Percentiles rank a stretch among this genome's conserved stretches.
These are phyloP conservation scores for Hemicentrotus pulcherrimus DNA, from an alignment of 35 echinoderm and acorn worm species.

Conservation along the genomic window DNA sequence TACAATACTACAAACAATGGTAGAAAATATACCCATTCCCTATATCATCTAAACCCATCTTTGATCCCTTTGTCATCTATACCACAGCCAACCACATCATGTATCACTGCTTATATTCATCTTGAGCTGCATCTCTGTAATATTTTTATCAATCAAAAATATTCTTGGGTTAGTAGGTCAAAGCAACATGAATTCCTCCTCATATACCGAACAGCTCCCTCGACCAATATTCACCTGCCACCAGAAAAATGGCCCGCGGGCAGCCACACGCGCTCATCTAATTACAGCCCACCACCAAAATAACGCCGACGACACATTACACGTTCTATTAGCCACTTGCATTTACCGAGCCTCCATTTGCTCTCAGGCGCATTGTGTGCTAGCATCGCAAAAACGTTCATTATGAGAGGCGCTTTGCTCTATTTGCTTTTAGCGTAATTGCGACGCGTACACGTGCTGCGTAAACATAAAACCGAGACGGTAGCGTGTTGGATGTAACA, in stretches of 20 bases:
- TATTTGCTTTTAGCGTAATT: conserved; percentile 19
- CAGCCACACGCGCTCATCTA: conserved; percentile 7
- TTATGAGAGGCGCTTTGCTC: conserved; percentile 16
- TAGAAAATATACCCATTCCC: too few relatives aligned
- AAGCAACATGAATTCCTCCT: conserved; percentile 2
- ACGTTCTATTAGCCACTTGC: conserved; percentile 16
- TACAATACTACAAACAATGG: too few relatives aligned
- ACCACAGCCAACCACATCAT: not conserved
- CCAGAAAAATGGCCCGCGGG: not conserved
- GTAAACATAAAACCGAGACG: not conserved
- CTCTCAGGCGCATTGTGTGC: not conserved
- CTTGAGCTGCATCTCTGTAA: not conserved
- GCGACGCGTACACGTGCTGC: not conserved
- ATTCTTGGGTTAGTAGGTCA: not conserved
- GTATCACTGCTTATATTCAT: not conserved
- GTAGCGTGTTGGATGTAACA: conserved; percentile 3
- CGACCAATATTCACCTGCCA: conserved; percentile 9
- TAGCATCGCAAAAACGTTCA: not conserved
- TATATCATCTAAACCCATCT: too few relatives aligned
- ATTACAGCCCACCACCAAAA: conserved; percentile 7
- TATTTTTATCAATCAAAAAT: conserved; percentile 6
- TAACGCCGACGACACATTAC: not conserved
- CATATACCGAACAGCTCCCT: not conserved
- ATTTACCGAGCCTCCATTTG: conserved; percentile 9
- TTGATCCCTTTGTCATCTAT: too few relatives aligned